Conservation (phyloP, 2,888 invertebrate genomes). For the Liopterus haemorrhoidalis region DNA sequence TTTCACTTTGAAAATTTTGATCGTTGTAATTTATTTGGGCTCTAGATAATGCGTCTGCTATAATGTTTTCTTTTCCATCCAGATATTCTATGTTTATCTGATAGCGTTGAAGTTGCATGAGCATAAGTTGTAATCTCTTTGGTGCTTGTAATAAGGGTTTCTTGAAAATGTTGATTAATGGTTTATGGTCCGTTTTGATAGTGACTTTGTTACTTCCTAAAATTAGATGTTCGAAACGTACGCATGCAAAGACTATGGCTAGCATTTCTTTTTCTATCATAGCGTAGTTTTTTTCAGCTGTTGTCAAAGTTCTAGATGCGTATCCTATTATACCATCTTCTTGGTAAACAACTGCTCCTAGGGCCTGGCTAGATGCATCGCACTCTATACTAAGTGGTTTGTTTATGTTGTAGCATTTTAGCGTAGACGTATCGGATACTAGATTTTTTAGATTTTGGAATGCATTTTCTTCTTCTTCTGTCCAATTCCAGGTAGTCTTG, state of each 20-base stretch:
- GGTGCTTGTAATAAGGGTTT: conserved; percentile 5
- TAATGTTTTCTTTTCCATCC: conserved; percentile 3
- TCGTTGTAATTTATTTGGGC: background rate
- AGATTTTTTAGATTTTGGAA: conserved; percentile 1
- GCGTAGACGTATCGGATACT: background rate
- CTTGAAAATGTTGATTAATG: conserved; percentile 7
- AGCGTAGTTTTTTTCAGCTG: conserved; percentile 6
- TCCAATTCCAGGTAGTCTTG: conserved; percentile 12
- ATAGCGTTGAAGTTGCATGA: conserved; percentile 5
- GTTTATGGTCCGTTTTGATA: conserved; percentile 8
- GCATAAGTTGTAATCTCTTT: conserved; percentile 12
- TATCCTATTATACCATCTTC: conserved; percentile 5
- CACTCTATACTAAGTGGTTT: conserved; percentile 7
- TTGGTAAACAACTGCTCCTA: conserved; percentile 2
- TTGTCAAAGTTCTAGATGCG: conserved; percentile 9
- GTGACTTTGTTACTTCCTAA: conserved; percentile 4
- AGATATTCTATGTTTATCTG: conserved; percentile 1
- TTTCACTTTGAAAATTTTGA: too few relatives aligned
- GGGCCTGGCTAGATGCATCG: conserved; percentile 1
- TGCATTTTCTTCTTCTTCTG: conserved; percentile 13
- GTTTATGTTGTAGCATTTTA: background rate
- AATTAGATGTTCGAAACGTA: conserved; percentile 4
- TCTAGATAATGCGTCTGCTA: conserved; percentile 5
- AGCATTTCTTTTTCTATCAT: conserved; percentile 5
- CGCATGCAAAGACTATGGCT: conserved; percentile 7